These are phyloP conservation scores for Capitella teleta DNA, from an alignment of 1,140 invertebrate species.

Conservation along the genomic window DNA sequence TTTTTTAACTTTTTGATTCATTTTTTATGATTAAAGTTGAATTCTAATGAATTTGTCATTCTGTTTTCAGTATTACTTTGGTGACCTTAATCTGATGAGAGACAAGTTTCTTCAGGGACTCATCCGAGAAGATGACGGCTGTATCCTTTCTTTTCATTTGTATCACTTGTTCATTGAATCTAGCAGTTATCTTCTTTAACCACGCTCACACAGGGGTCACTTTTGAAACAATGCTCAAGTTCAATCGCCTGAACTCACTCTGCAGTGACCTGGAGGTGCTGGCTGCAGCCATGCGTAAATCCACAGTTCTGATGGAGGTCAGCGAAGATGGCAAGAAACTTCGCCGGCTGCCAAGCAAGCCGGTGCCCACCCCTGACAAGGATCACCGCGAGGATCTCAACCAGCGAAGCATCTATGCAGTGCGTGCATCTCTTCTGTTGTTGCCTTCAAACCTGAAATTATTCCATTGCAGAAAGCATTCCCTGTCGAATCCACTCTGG, in stretches of 20 bases:
- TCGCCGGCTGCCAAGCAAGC: conserved; percentile 60
- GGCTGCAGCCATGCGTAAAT: conserved; percentile 60
- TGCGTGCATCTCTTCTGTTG: conserved; percentile 12
- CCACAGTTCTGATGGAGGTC: conserved; percentile 61
- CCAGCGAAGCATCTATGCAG: conserved; percentile 64
- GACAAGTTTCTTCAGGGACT: conserved; percentile 83
- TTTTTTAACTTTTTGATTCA: background rate
- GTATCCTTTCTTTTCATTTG: conserved; percentile 44
- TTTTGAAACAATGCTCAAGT: conserved; percentile 69
- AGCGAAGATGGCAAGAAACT: conserved; percentile 73
- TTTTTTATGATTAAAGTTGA: background rate
- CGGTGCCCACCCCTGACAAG: conserved; percentile 73
- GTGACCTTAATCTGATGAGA: conserved; percentile 74
- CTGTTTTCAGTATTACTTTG: conserved; percentile 58
- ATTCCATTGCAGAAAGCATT: conserved; percentile 62
- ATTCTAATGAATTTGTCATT: too few relatives aligned
- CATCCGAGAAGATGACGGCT: conserved; percentile 74
- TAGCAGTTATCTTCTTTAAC: too few relatives aligned
- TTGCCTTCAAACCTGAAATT: background rate
- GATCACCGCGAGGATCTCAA: conserved; percentile 66
- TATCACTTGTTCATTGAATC: background rate
- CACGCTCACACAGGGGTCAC: conserved; percentile 64
- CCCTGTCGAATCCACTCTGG: conserved; percentile 55
- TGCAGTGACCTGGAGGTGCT: conserved; percentile 60
- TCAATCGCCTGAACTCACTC: conserved; percentile 70